Evolutionary conservation across 2,113 vertebrate genomes (phyloP).

Genomic region (Noturus placidus): DNA sequence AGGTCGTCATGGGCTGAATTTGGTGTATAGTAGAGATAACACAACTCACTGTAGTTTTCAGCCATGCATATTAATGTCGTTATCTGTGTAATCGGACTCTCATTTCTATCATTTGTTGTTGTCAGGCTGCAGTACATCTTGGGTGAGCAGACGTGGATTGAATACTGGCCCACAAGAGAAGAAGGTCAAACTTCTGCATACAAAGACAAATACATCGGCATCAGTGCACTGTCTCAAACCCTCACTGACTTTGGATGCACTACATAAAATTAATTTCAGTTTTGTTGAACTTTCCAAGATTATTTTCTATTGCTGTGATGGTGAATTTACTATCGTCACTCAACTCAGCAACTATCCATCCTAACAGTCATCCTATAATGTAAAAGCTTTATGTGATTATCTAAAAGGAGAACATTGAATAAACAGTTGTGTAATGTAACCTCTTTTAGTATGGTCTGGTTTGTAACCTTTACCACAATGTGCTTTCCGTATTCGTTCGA

Average conservation of each 20-base stretch:
- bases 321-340: not conserved
- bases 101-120: not conserved
- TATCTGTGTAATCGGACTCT: not conserved
- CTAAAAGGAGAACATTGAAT: not conserved
- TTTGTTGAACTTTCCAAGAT: not conserved
- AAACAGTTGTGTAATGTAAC: not conserved
- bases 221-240: not conserved
- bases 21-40: not conserved
- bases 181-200: conserved; percentile 51
- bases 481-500: not conserved
- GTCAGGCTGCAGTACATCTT: conserved; percentile 65
- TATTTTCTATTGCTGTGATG: conserved; percentile 13
- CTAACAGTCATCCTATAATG: not conserved
- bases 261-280: conserved; percentile 12
- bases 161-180: conserved; percentile 68
- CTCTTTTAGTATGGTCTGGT: not conserved
- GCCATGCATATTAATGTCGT: not conserved
- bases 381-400: not conserved
- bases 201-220: not conserved
- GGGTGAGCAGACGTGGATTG: conserved; percentile 68
- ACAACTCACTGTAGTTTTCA: not conserved
- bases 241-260: conserved; percentile 29
- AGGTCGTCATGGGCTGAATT: not conserved
- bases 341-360: not conserved
- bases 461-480: not conserved